These are phyloP conservation scores for Cyanoderma ruficeps DNA, from an alignment of 2,113 vertebrate genomes.

Conservation along the genomic window DNA sequence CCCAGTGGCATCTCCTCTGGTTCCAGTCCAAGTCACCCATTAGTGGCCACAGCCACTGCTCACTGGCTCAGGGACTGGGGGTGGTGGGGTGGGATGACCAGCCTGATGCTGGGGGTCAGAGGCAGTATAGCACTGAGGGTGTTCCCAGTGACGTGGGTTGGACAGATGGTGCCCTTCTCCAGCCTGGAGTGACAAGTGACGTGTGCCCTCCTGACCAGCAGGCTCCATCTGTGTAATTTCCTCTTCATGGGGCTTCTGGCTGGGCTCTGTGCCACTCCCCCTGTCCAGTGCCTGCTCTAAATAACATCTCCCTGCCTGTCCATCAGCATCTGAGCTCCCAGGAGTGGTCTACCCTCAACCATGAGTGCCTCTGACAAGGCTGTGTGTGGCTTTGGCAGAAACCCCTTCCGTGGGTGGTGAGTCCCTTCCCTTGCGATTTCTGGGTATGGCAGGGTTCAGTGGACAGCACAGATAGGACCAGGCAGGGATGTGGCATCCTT, in stretches of 20 bases:
- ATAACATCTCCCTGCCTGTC: not conserved
- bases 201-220: not conserved
- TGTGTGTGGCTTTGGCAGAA: not conserved
- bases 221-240: conserved; percentile 44
- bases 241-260: not conserved
- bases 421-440: not conserved
- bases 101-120: fast-evolving
- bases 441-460: not conserved
- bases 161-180: conserved; percentile 48
- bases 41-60: fast-evolving
- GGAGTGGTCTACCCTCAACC: not conserved
- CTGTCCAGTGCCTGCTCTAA: not conserved
- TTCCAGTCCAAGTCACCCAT: not conserved
- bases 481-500: not conserved
- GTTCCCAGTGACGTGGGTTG: not conserved
- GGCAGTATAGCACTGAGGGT: fast-evolving
- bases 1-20: not conserved
- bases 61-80: fast-evolving
- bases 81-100: fast-evolving
- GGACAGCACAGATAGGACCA: not conserved
- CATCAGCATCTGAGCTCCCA: not conserved
- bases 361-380: not conserved
- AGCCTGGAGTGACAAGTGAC: not conserved
- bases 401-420: not conserved
- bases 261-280: not conserved